A percentile compares a stretch with the other conserved stretches of the same genome.
Evolutionary conservation across 2,113 vertebrate species (phyloP).

Genomic region (Psammodynastes pulverulentus): DNA sequence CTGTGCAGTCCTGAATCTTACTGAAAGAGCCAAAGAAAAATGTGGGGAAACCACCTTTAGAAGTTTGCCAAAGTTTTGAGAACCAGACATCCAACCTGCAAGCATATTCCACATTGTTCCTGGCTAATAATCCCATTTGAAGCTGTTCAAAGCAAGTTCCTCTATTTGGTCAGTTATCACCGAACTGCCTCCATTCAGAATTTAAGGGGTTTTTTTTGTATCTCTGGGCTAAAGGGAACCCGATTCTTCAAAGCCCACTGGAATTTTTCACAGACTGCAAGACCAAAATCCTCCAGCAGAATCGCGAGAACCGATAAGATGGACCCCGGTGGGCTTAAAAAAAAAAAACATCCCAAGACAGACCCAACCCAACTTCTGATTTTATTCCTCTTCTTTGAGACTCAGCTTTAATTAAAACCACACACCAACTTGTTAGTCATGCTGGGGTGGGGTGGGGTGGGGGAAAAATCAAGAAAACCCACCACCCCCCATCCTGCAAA

Average conservation of each 20-base stretch:
- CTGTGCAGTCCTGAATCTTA: no score
- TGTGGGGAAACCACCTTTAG: background rate
- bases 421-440: background rate
- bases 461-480: background rate
- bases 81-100: background rate
- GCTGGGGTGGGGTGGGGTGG: fast-evolving
- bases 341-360: background rate
- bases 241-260: background rate
- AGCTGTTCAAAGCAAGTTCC: background rate
- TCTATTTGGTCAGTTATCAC: background rate
- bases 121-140: background rate
- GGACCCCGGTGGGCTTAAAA: background rate
- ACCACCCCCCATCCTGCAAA: background rate
- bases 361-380: background rate
- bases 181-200: background rate
- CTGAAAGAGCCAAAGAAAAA: background rate
- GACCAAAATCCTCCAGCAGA: background rate
- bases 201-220: no score
- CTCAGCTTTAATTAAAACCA: constrained; percentile 11
- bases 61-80: background rate
- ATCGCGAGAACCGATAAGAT: fast-evolving
- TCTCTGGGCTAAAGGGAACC: background rate
- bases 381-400: background rate
- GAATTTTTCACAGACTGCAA: background rate
- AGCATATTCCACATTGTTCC: background rate